Conservation (phyloP, 2,113 vertebrate genomes). For the Holacanthus passer region DNA sequence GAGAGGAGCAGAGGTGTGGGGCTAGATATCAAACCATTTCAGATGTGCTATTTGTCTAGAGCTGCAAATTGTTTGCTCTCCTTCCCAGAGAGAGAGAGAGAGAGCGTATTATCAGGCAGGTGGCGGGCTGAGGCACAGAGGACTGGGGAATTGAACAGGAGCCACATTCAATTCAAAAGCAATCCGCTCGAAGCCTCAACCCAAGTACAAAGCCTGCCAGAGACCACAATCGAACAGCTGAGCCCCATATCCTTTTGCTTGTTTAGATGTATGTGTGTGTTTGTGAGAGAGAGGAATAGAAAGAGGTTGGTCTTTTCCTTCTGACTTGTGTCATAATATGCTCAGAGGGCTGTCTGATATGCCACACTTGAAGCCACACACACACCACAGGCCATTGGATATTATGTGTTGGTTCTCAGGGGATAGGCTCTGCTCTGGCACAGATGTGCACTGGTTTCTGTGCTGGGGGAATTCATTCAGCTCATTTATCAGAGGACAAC, state of each 20-base stretch:
- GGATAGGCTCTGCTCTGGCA: conserved; percentile 17
- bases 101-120: conserved; percentile 47
- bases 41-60: conserved; percentile 44
- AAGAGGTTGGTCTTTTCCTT: conserved; percentile 3
- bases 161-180: conserved; percentile 47
- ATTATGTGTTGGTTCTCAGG: conserved; percentile 19
- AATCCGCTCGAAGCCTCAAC: conserved; percentile 40
- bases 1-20: background rate
- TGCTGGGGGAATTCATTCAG: conserved; percentile 17
- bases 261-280: conserved; percentile 21
- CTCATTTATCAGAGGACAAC: background rate
- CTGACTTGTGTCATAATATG: conserved; percentile 53
- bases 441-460: conserved; percentile 28
- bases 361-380: background rate
- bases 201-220: conserved; percentile 21
- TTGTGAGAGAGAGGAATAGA: background rate
- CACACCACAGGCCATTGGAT: conserved; percentile 15
- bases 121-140: conserved; percentile 37
- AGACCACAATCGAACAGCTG: conserved; percentile 50
- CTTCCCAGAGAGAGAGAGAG: background rate
- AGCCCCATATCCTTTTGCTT: conserved; percentile 19
- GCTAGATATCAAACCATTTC: conserved; percentile 33
- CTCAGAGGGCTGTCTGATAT: conserved; percentile 8
- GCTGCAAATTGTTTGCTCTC: conserved; percentile 37
- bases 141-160: conserved; percentile 37